Base-by-base conservation (phyloP, 2,888 invertebrate species). In the Ethmia dodecea region DNA sequence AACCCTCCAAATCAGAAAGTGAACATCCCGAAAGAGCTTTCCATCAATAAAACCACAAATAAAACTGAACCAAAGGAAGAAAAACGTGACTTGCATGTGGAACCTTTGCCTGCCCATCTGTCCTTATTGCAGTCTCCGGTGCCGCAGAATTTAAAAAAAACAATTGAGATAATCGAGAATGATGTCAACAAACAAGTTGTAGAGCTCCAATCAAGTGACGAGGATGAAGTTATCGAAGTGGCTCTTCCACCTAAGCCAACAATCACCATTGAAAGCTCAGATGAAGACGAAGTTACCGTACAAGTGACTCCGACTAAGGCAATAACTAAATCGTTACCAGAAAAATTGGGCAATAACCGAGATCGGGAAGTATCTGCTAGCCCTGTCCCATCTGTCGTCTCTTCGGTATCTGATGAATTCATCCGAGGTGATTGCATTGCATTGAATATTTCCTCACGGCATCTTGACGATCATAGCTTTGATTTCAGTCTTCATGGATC, bases 371-470 rank as follows among this genome's bases (percentile, higher is more conserved):
- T 72, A 2, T 71, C 78, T 8, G 60, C 79, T 1, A 87, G 87
- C 42, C 86, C 86, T 1, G 86, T 80, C 6, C 86, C 81, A 27
- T 87, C 87, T 16, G 71, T 79, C 10, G 77, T 86, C 2, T 87
- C 87, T 6, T 86, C 86, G 18, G 69, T 84, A 6, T 87, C 86
- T 13, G 87, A 87, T 58, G 87, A 87, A 10, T 87, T 86, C 34
- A 86, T 87, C 14, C 72, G 86, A 36, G 63, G 77, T 40, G 86
- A 87, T 45, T 86, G 86, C 49, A 79, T 84, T 50, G 83, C 81
- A 34, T 62, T 86, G 31, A 86, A 87, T 41, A 86, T 87, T 47
- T 81, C 86, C 16, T 81, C 84, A 8, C 66, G 65, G 27, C 62
- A 60, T 32, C 58, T 60, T 9, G 73, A 72, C 42, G 71, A 74